These are phyloP conservation scores for Cyaniris semiargus DNA, from an alignment of 2,888 invertebrate genomes.

Conservation along the genomic window DNA sequence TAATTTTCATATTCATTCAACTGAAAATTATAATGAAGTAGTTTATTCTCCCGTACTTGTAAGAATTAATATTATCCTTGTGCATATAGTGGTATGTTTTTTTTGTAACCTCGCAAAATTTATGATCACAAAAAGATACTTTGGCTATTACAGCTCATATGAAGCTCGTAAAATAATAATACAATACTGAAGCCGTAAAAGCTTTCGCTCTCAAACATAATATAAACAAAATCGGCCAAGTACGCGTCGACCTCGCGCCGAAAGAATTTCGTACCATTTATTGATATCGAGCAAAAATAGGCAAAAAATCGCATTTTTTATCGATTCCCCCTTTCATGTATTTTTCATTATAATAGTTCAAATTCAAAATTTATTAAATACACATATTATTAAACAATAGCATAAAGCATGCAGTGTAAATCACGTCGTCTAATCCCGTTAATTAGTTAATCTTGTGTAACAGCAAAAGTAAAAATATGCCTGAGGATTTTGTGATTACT, in stretches of 20 bases:
- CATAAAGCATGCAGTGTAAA: not conserved
- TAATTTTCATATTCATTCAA: constrained; percentile 25
- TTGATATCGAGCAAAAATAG: not conserved
- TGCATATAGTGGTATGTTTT: not conserved
- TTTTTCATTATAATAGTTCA: too few species aligned
- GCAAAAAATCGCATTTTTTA: too few species aligned
- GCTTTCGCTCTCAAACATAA: constrained; percentile 39
- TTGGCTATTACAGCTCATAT: not conserved
- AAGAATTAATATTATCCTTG: not conserved
- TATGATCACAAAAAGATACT: constrained; percentile 1
- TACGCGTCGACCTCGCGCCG: not conserved
- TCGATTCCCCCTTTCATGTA: too few species aligned
- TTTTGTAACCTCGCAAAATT: not conserved
- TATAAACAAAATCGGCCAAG: constrained; percentile 38
- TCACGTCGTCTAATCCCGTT: too few species aligned
- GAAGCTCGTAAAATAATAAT: constrained; percentile 17
- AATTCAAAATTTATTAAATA: not conserved
- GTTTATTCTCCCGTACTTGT: not conserved
- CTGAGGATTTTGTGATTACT: too few species aligned
- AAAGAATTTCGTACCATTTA: not conserved
- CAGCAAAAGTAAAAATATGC: too few species aligned
- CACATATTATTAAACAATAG: not conserved
- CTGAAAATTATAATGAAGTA: not conserved
- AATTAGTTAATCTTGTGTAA: not conserved
- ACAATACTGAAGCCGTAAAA: constrained; percentile 29